A percentile compares a stretch with the other conserved stretches of the same genome.
Evolutionary conservation across 2,797 vertebrate genomes (phyloP).

Genomic region (Lepilemur septentrionalis): DNA sequence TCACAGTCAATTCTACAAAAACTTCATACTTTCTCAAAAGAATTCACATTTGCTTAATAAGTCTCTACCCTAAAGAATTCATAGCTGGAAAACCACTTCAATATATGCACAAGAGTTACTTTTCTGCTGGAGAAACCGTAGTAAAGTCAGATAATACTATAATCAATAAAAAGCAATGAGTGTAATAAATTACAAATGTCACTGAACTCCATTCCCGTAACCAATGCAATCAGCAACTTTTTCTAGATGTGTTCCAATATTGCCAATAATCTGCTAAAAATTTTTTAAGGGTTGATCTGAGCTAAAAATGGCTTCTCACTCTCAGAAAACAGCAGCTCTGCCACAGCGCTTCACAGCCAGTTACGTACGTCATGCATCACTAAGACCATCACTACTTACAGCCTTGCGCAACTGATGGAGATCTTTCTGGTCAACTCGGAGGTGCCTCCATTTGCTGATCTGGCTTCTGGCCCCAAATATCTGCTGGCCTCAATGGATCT

Average conservation of each 20-base stretch:
- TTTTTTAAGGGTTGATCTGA: conserved; percentile 7
- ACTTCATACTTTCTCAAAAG: conserved; percentile 80
- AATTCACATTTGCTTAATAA: conserved; percentile 79
- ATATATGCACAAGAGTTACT: conserved; percentile 77
- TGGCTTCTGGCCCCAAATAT: conserved; percentile 17
- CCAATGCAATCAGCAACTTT: conserved; percentile 52
- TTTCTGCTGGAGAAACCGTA: conserved; percentile 70
- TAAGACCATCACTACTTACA: conserved; percentile 50
- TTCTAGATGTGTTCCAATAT: neutral
- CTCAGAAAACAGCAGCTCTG: conserved; percentile 38
- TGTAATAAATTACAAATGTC: conserved; percentile 77
- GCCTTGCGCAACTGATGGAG: neutral
- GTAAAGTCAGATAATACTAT: conserved; percentile 52
- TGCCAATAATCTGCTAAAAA: conserved; percentile 46
- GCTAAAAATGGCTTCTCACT: conserved; percentile 47
- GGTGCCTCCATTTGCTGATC: neutral
- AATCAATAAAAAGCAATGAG: conserved; percentile 73
- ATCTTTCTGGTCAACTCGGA: conserved; percentile 26
- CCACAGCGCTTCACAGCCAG: neutral
- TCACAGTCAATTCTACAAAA: conserved; percentile 84
- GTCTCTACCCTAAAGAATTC: conserved; percentile 73
- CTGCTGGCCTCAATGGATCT: neutral
- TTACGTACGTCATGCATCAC: neutral
- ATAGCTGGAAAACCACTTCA: conserved; percentile 71
- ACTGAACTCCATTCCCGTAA: conserved; percentile 58